Evolutionary conservation across 2,797 vertebrate species (phyloP), one percentile per base, ranked within the genome.

Genomic region (Phrynocephalus guinanensis): DNA sequence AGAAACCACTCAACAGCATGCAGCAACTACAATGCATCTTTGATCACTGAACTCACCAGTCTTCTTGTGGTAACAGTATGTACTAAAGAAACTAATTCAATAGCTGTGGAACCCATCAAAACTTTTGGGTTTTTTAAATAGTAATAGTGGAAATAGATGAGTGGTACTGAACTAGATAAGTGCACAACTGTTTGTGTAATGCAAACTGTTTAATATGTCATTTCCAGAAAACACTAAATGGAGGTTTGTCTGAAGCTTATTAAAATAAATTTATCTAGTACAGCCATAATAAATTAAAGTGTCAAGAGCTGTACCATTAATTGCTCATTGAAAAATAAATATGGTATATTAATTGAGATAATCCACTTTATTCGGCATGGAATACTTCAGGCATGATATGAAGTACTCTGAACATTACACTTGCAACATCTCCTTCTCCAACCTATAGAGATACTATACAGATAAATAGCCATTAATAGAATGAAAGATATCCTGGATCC

Each of bases 61-160:
- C 67, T 30, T 67, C 24, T n/a, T 9, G 85, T 78, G 24, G 86
- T 86, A 48, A 70, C 44, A 88, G 91, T 63, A 66, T n/a, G 15
- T 30, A 8, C 9, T 73, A 48, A 48, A 50, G 16, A 24, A 77
- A 77, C 26, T 85, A 77, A 60, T 76, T 85, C 26, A 67, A 16
- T 28, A 48, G 28, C 10, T 33, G 15, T 44, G 30, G 52, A 60
- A n/a, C 18, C 63, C 82, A 84, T 60, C 28, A 33, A 60, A 77
- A 77, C 38, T 1, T 6, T 77, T n/a, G 30, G 9, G 6, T 20
- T 28, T 83, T 72, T 24, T 44, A 15, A 67, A 85, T 63, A 5
- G 15, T 56, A 16, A 56, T 86, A 68, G 13, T 86, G 22, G 48
- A 71, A 71, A 33, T 26, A 52, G 67, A 26, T 24, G 70, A 86